Conservation (phyloP, 1,140 invertebrate genomes). For the Dendrolimus punctatus region DNA sequence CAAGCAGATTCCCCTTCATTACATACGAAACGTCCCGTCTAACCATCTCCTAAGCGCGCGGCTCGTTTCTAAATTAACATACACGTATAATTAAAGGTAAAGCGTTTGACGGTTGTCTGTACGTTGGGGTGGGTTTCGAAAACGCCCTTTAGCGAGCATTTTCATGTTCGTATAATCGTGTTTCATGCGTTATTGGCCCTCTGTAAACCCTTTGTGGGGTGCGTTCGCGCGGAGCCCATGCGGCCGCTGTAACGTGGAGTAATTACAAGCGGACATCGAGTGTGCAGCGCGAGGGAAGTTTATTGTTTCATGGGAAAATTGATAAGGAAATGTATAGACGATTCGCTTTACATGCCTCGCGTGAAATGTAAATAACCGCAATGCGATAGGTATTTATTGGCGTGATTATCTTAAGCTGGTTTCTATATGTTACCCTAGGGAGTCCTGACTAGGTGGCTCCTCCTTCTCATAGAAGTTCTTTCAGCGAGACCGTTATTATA, state of each 20-base stretch:
- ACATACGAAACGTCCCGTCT: constrained; percentile 6
- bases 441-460: no score
- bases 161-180: constrained; percentile 69
- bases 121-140: constrained; percentile 22
- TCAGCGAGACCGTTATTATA: no score
- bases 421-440: no score
- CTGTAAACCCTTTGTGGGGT: constrained; percentile 44
- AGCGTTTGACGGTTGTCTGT: constrained; percentile 7
- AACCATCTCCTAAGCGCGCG: no score
- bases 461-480: no score
- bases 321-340: no score
- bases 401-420: no score
- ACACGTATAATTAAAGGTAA: constrained; percentile 60
- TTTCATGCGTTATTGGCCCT: constrained; percentile 67
- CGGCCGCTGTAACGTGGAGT: constrained; percentile 10
- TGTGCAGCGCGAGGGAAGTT: no score
- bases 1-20: no score
- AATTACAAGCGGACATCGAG: constrained; percentile 1
- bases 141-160: constrained; percentile 56
- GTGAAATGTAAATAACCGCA: no score
- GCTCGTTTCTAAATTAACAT: constrained; percentile 34
- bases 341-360: no score
- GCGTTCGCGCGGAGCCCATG: constrained; percentile 30
- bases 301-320: background rate
- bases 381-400: no score